These are phyloP conservation scores for Panulirus ornatus DNA, from an alignment of 1,140 invertebrate species.

Conservation along the genomic window DNA sequence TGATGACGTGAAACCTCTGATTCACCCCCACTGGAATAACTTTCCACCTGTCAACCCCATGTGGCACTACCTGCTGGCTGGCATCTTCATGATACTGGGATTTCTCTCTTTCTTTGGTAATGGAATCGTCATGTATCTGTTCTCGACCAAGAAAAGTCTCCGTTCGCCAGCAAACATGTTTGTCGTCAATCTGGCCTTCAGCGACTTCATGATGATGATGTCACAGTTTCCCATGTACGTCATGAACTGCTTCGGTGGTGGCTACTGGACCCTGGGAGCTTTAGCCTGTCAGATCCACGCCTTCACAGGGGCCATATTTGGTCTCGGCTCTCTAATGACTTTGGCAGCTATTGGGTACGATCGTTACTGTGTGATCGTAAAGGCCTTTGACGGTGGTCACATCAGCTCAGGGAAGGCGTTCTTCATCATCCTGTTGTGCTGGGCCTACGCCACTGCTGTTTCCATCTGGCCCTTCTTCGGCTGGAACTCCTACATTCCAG, in stretches of 20 bases:
- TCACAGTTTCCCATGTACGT: conserved; percentile 86
- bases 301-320: conserved; percentile 81
- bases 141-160: conserved; percentile 40
- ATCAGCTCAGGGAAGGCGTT: conserved; percentile 75
- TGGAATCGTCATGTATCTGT: conserved; percentile 69
- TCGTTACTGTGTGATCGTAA: conserved; percentile 77
- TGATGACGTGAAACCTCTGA: conserved; percentile 76
- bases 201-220: conserved; percentile 87
- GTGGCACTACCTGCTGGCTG: conserved; percentile 79
- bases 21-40: conserved; percentile 77
- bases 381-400: conserved; percentile 75
- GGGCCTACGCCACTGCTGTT: conserved; percentile 75
- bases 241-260: conserved; percentile 84
- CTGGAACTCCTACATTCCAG: conserved; percentile 76
- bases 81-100: conserved; percentile 79
- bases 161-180: conserved; percentile 86
- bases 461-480: conserved; percentile 76
- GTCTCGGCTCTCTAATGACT: conserved; percentile 75
- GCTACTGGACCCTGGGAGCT: conserved; percentile 80
- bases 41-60: conserved; percentile 77
- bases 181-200: conserved; percentile 91
- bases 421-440: conserved; percentile 75
- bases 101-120: conserved; percentile 57
- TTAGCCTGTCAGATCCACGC: conserved; percentile 90
- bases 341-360: conserved; percentile 76